Percentiles rank a stretch among this genome's conserved stretches.
phyloP scores from a whole-genome alignment of 1,140 invertebrate genomes.

The Saccostrea glomerata region DNA sequence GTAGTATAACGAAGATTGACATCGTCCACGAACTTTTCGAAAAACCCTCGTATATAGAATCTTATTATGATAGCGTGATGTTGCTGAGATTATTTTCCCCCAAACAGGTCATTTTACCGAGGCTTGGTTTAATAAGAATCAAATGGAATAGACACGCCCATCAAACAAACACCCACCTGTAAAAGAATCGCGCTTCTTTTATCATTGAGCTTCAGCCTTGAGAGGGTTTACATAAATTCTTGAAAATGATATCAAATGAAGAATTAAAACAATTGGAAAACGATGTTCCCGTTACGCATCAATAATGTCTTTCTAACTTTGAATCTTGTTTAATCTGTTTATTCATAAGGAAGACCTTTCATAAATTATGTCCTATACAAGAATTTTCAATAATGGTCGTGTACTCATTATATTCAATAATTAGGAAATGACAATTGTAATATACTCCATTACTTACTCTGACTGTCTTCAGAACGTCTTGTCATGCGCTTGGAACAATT shows the following conservation, averaged over 20 bases:
- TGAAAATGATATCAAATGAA: not conserved
- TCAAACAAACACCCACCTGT: conserved; percentile 59
- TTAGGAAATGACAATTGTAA: no score
- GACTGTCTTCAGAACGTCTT: conserved; percentile 39
- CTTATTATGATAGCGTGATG: conserved; percentile 47
- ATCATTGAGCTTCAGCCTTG: not conserved
- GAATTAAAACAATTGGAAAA: not conserved
- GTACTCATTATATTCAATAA: no score
- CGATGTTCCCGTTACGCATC: no score
- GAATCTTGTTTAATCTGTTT: no score
- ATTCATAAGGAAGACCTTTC: no score
- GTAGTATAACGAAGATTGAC: no score
- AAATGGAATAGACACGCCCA: conserved; percentile 50
- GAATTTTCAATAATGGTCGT: no score
- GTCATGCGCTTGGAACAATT: conserved; percentile 37
- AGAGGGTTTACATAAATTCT: not conserved
- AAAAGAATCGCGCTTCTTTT: not conserved
- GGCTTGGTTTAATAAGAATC: conserved; percentile 51
- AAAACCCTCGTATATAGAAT: no score
- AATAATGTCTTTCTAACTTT: no score
- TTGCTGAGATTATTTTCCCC: conserved; percentile 54
- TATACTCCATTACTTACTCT: not conserved
- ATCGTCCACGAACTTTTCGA: no score
- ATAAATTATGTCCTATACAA: no score
- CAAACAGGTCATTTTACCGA: conserved; percentile 55